Percentiles rank a stretch among this genome's conserved stretches.
Conservation (phyloP, 2,797 vertebrate genomes). For the Spea hammondii region DNA sequence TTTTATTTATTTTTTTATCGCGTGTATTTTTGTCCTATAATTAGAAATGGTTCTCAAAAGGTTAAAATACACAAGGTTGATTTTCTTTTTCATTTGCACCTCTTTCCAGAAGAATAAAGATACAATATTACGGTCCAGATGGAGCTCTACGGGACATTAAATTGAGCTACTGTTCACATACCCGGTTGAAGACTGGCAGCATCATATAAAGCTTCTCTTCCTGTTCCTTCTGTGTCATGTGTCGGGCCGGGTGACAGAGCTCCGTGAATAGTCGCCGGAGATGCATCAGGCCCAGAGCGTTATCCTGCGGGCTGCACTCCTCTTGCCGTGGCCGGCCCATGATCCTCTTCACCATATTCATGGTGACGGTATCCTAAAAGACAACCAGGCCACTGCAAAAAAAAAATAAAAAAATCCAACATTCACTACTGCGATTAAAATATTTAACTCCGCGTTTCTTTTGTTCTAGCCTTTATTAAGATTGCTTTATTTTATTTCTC, state of each 20-base stretch:
- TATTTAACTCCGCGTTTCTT: not conserved
- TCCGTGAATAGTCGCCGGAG: conserved; percentile 95
- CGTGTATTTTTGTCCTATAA: no score
- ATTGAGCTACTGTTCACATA: conserved; percentile 61
- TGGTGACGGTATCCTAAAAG: conserved; percentile 82
- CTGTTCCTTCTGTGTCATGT: conserved; percentile 99
- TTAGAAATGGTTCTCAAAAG: not conserved
- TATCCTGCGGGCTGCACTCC: conserved; percentile 98
- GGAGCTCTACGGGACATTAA: no score
- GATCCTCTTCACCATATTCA: conserved; percentile 99
- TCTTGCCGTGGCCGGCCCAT: conserved; percentile 98
- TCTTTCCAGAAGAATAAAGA: not conserved
- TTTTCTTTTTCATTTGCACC: no score
- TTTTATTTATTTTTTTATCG: no score
- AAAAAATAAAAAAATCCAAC: not conserved
- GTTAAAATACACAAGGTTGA: not conserved
- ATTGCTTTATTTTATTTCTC: not conserved
- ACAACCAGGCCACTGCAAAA: conserved; percentile 69
- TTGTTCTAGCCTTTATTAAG: not conserved
- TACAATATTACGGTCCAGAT: not conserved
- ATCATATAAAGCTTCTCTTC: conserved; percentile 99
- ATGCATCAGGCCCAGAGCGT: conserved; percentile 89
- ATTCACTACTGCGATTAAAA: not conserved
- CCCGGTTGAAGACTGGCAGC: conserved; percentile 97
- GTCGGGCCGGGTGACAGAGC: conserved; percentile 92